Evolutionary conservation across 1,140 invertebrate species (phyloP).

Genomic region (Ericerus pela): DNA sequence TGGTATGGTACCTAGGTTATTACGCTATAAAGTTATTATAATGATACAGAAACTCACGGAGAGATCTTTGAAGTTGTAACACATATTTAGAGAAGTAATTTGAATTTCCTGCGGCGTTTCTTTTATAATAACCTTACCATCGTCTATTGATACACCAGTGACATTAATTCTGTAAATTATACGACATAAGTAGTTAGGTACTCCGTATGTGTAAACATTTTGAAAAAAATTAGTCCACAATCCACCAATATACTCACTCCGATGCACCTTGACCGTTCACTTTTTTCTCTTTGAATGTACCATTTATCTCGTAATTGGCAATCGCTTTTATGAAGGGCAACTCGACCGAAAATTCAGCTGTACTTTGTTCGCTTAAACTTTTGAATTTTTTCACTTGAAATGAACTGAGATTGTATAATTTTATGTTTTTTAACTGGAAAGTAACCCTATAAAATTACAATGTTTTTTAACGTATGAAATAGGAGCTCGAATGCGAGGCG

Average conservation of each 20-base stretch:
- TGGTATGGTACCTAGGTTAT: background rate
- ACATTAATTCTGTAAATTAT: background rate
- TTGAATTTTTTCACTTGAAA: slow-evolving; percentile 9
- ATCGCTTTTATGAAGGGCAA: background rate
- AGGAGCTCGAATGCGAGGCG: background rate
- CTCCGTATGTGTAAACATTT: background rate
- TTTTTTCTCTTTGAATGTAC: slow-evolving; percentile 5
- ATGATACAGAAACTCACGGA: background rate
- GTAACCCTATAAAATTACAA: background rate
- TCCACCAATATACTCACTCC: background rate
- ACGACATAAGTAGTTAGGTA: background rate
- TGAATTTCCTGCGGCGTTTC: background rate
- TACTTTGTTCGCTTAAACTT: background rate
- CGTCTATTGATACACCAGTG: background rate
- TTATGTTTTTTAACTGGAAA: background rate
- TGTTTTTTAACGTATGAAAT: background rate
- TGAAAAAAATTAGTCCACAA: background rate
- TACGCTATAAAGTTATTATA: background rate
- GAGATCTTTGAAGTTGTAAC: slow-evolving; percentile 1
- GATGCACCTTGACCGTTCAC: background rate
- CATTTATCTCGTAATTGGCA: background rate
- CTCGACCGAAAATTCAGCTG: background rate
- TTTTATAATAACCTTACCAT: background rate
- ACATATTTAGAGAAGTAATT: background rate
- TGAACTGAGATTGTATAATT: background rate